Percentiles rank a stretch among this genome's conserved stretches.
phyloP scores from a whole-genome alignment of 2,888 invertebrate genomes.

The Holacanthella duospinosa region DNA sequence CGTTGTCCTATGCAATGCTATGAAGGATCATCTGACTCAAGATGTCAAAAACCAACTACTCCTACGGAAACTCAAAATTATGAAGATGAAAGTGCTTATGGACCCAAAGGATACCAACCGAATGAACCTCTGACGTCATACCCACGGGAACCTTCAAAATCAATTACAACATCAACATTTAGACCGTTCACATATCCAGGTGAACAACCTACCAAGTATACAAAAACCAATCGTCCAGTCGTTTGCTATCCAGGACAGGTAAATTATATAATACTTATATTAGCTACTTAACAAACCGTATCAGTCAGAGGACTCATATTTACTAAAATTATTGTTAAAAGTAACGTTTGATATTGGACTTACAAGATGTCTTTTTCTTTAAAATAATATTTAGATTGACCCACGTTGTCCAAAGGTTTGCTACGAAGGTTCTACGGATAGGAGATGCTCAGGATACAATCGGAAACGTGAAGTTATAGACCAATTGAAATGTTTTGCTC shows the following conservation, averaged over 20 bases:
- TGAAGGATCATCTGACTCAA: slow-evolving; percentile 39
- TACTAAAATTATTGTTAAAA: too few species aligned
- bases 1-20: too few species aligned
- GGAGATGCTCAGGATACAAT: slow-evolving; percentile 16
- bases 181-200: slow-evolving; percentile 18
- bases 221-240: slow-evolving; percentile 21
- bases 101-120: background rate
- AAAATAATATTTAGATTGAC: slow-evolving; percentile 1
- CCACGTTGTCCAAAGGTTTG: slow-evolving; percentile 20
- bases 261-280: too few species aligned
- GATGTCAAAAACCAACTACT: slow-evolving; percentile 38
- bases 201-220: background rate
- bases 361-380: too few species aligned
- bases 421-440: slow-evolving; percentile 18
- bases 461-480: background rate
- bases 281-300: too few species aligned
- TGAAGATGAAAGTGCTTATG: too few species aligned
- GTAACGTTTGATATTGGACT: too few species aligned
- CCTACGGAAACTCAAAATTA: background rate
- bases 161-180: slow-evolving; percentile 32
- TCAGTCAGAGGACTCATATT: too few species aligned
- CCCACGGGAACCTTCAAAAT: background rate
- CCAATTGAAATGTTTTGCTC: background rate
- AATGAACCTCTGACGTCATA: background rate
- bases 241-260: slow-evolving; percentile 38